Conservation (phyloP, 2,797 vertebrate genomes). For the Trichosurus vulpecula region DNA sequence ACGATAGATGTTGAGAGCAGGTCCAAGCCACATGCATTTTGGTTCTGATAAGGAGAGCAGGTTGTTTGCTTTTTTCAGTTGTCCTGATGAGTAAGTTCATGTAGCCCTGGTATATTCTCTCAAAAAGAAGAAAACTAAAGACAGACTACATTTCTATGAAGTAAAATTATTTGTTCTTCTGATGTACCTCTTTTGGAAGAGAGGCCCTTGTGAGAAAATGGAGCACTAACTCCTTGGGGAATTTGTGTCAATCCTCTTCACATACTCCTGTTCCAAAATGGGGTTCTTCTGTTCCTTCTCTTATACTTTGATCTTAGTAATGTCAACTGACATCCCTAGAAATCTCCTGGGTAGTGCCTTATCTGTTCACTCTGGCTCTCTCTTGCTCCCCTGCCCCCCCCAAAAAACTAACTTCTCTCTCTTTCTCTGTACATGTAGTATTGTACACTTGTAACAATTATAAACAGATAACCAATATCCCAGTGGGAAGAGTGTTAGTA, state of each 20-base stretch:
- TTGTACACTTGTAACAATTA: not conserved
- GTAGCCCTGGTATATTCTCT: not conserved
- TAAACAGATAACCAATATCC: not conserved
- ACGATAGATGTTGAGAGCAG: not conserved
- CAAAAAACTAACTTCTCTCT: too few relatives aligned
- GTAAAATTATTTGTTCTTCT: not conserved
- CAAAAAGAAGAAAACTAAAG: not conserved
- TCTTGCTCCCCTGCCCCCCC: not conserved
- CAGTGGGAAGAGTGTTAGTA: not conserved
- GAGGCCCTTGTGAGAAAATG: not conserved
- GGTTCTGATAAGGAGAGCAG: not conserved
- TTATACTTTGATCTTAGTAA: not conserved
- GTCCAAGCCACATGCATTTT: not conserved
- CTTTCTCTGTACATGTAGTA: not conserved
- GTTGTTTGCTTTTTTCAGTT: not conserved
- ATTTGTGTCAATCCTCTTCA: not conserved
- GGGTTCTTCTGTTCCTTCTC: not conserved
- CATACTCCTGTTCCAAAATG: not conserved
- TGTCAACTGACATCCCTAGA: not conserved
- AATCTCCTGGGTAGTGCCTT: not conserved
- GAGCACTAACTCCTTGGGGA: not conserved
- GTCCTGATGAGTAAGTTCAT: not conserved
- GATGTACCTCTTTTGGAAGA: not conserved
- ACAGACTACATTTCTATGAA: not conserved
- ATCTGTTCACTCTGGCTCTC: not conserved